Percentiles rank a stretch among this genome's conserved stretches.
Conservation (phyloP, 2,113 vertebrate species). For the Elanus axillaris region DNA sequence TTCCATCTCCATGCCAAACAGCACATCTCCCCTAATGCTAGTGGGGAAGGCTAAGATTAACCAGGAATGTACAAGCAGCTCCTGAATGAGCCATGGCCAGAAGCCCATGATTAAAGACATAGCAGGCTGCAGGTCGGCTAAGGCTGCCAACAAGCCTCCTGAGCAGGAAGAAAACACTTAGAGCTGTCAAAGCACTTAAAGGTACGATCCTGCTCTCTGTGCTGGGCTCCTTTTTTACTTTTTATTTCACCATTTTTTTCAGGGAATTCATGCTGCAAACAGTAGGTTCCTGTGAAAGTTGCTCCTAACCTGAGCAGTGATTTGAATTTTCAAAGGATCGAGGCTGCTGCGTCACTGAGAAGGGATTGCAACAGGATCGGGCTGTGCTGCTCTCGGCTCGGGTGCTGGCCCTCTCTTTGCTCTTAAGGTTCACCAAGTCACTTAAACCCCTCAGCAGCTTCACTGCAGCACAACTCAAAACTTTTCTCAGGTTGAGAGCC, state of each 20-base stretch:
- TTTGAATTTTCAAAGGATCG: neutral
- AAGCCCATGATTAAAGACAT: constrained; percentile 40
- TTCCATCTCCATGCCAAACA: neutral
- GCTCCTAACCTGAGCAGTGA: neutral
- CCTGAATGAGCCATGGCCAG: constrained; percentile 6
- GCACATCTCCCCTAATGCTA: neutral
- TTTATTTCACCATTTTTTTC: neutral
- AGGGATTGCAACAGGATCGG: neutral
- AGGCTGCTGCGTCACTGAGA: neutral
- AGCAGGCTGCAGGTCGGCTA: constrained; percentile 52
- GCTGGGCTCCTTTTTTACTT: neutral
- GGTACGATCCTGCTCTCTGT: neutral
- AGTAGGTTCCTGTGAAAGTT: neutral
- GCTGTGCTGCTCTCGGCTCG: neutral
- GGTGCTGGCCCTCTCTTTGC: neutral
- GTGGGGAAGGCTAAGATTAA: constrained; percentile 32
- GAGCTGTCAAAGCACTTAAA: constrained; percentile 39
- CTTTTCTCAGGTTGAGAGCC: neutral
- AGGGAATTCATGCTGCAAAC: neutral
- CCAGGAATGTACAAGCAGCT: neutral
- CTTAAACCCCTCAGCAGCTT: neutral
- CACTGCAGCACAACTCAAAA: neutral
- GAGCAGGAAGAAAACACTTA: constrained; percentile 67
- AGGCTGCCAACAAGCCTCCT: constrained; percentile 61
- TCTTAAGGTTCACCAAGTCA: neutral